phyloP scores from a whole-genome alignment of 2,888 invertebrate species.

The Acholoe squamosa region DNA sequence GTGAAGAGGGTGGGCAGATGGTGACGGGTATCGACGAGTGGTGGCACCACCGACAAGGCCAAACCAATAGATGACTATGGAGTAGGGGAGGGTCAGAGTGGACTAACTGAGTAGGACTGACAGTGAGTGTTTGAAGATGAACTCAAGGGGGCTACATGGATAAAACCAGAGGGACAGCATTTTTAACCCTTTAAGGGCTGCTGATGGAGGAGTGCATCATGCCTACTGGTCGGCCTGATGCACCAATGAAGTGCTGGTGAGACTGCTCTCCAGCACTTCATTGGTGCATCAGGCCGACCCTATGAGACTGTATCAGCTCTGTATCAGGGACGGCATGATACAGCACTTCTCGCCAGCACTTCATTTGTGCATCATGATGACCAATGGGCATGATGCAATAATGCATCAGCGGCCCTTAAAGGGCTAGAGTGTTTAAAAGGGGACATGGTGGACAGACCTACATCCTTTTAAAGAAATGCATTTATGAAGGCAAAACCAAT shows the following conservation, averaged over 20 bases:
- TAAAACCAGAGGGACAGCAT: neutral
- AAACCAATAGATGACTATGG: neutral
- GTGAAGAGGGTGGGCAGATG: no score
- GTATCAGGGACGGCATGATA: no score
- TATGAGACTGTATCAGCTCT: no score
- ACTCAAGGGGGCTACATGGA: neutral
- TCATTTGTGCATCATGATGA: no score
- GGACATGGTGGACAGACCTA: no score
- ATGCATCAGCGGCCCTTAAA: neutral
- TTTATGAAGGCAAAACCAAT: neutral
- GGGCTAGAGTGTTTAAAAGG: neutral
- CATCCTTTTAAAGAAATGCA: neutral
- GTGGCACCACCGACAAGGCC: neutral
- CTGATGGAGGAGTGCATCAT: no score
- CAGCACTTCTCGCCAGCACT: no score
- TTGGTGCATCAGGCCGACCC: no score
- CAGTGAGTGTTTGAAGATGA: neutral
- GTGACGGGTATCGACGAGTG: neutral
- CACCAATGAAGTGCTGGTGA: no score
- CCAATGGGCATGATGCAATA: no score
- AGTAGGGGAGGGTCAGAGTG: neutral
- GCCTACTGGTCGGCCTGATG: no score
- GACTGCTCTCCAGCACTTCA: no score
- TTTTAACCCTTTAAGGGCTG: neutral
- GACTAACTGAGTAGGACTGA: neutral